Evolutionary conservation across 1,140 invertebrate species (phyloP).

Genomic region (Brachionus plicatilis): DNA sequence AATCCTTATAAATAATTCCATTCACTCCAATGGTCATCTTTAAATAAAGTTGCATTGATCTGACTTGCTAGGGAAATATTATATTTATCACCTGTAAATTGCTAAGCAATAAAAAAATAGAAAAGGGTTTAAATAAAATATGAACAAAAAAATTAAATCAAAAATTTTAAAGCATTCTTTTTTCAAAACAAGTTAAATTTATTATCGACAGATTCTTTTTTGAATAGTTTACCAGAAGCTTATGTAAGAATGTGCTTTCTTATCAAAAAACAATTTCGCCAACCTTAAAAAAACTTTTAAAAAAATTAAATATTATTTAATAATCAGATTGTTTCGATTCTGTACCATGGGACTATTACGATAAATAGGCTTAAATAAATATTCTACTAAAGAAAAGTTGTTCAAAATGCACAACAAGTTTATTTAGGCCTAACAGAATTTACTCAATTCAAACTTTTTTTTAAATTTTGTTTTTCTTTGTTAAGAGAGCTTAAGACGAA

Average conservation of each 20-base stretch:
- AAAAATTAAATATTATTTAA: not conserved
- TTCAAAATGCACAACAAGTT: not conserved
- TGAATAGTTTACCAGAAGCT: not conserved
- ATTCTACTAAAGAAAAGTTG: not conserved
- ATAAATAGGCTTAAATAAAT: not conserved
- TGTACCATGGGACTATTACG: not conserved
- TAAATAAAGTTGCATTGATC: not conserved
- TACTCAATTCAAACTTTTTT: not conserved
- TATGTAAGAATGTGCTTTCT: not conserved
- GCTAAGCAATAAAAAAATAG: not conserved
- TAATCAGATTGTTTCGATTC: slow-evolving; percentile 2
- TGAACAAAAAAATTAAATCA: not conserved
- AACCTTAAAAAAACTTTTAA: not conserved
- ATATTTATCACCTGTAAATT: not conserved
- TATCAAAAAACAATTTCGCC: not conserved
- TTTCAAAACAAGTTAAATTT: slow-evolving; percentile 1
- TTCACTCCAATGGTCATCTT: not conserved
- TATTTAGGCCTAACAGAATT: slow-evolving; percentile 19
- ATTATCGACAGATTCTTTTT: not conserved
- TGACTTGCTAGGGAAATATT: not conserved
- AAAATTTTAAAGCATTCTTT: not conserved
- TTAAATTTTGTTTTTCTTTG: not conserved
- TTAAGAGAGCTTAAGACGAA: not conserved
- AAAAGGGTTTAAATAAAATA: not conserved
- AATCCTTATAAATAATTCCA: no score